Evolutionary conservation across 2,113 vertebrate genomes (phyloP), one percentile per base, ranked within the genome.

Genomic region (Xerus inauris): DNA sequence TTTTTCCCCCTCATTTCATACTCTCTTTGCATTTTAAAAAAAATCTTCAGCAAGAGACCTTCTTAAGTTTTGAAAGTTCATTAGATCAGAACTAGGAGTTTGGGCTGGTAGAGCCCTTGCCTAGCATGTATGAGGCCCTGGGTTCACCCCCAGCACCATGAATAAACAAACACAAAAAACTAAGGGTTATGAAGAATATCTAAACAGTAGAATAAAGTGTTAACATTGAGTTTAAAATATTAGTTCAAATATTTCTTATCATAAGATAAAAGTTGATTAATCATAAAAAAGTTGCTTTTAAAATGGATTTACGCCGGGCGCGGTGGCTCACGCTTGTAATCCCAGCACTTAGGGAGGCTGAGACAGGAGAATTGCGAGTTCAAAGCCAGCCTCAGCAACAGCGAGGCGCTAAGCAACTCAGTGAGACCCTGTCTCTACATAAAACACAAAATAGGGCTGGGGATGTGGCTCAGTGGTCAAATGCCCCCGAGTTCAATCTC

Each of bases 181-280:
- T 89, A 65, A 87, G 62, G 4, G 8, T 57, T 57, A 65, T 42
- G 47, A 72, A 89, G 82, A 93, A 85, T 38, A 81, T 76, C 24
- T 35, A 80, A 64, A 30, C 16, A 42, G 73, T 40, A 67, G 62
- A 91, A 89, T 38, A 38, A 83, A 64, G 11, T 80, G 38, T 76
- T 92, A 64, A 87, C n/a, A 35, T 16, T 51, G 54, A 76, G 5
- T 54, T 38, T 67, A 26, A 87, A 93, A 84, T 62, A 75, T 54
- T 28, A 76, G 64, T 89, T 77, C 45, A 87, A 81, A 26, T 57
- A 85, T 49, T 94, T 79, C 38, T 59, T 94, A n/a, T 80, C 28
- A 38, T 87, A 38, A 79, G 67, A 38, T 64, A 72, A 62, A 93
- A 89, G 57, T 40, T 83, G 92, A 92, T 64, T 17, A 16, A 30